phyloP scores from a whole-genome alignment of 1,140 invertebrate genomes.

The Lepeophtheirus salmonis region DNA sequence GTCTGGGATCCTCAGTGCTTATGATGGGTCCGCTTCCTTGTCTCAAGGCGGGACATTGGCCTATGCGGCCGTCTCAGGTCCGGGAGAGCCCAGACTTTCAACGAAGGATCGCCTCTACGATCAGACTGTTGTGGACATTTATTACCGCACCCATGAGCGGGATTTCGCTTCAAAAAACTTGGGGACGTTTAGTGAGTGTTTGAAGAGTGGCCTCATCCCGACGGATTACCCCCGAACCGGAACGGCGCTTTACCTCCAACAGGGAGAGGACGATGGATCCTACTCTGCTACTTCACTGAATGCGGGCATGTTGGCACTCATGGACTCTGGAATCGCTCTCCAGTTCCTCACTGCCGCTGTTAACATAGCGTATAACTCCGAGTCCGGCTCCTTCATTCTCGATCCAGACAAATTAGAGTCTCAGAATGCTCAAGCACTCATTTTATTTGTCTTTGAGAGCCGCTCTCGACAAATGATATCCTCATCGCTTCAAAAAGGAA shows the following conservation, averaged over 20 bases:
- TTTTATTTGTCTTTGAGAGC: slow-evolving; percentile 8
- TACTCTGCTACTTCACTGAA: background rate
- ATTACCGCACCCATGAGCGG: background rate
- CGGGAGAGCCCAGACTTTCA: background rate
- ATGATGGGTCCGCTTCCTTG: background rate
- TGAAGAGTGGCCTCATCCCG: background rate
- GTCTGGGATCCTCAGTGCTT: background rate
- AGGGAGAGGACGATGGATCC: background rate
- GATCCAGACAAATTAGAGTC: background rate
- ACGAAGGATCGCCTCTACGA: background rate
- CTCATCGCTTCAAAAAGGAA: background rate
- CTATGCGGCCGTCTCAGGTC: background rate
- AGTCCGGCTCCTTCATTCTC: background rate
- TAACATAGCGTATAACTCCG: background rate
- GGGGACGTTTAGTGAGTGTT: background rate
- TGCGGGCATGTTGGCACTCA: background rate
- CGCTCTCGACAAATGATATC: background rate
- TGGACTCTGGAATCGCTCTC: background rate
- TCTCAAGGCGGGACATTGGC: background rate
- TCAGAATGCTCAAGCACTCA: background rate
- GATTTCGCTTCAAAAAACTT: background rate
- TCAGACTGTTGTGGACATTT: background rate
- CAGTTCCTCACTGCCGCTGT: background rate
- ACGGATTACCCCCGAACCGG: background rate
- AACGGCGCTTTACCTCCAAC: background rate